Percentiles rank a stretch among this genome's conserved stretches.
phyloP scores from a whole-genome alignment of 2,113 vertebrate genomes.

The Varanus komodoensis region DNA sequence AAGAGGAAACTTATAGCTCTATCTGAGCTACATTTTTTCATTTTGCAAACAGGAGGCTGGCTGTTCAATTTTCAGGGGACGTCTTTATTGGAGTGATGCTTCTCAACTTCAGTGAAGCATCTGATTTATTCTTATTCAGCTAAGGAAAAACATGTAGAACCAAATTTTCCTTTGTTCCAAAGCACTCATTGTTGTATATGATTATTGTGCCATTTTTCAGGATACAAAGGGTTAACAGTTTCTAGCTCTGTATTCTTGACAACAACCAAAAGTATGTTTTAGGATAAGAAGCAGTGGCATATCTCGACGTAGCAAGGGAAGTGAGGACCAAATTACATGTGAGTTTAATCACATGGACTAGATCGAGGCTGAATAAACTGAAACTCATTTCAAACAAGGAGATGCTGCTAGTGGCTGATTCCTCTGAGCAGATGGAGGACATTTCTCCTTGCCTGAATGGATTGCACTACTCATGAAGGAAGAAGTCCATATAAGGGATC shows the following conservation, averaged over 20 bases:
- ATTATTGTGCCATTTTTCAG: background rate
- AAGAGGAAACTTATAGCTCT: constrained; percentile 39
- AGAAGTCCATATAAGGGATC: too few species aligned
- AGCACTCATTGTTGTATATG: background rate
- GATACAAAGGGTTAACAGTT: background rate
- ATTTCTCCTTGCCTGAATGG: too few species aligned
- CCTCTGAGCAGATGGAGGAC: too few species aligned
- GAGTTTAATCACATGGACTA: background rate
- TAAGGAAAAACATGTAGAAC: background rate
- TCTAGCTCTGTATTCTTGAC: constrained; percentile 9
- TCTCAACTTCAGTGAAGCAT: constrained; percentile 41
- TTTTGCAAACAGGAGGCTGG: constrained; percentile 15
- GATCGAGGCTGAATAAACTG: too few species aligned
- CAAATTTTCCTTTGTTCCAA: background rate
- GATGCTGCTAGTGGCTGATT: too few species aligned
- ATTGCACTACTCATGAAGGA: too few species aligned
- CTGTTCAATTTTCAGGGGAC: constrained; percentile 27
- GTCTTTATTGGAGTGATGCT: constrained; percentile 19
- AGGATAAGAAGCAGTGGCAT: background rate
- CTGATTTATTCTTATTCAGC: background rate
- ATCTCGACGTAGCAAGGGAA: background rate
- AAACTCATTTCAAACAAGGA: too few species aligned
- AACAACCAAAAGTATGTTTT: background rate
- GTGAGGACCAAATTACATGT: background rate
- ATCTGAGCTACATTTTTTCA: constrained; percentile 46